These are phyloP conservation scores for Acyrthosiphon pisum DNA, from an alignment of 1,140 invertebrate species.

Conservation along the genomic window DNA sequence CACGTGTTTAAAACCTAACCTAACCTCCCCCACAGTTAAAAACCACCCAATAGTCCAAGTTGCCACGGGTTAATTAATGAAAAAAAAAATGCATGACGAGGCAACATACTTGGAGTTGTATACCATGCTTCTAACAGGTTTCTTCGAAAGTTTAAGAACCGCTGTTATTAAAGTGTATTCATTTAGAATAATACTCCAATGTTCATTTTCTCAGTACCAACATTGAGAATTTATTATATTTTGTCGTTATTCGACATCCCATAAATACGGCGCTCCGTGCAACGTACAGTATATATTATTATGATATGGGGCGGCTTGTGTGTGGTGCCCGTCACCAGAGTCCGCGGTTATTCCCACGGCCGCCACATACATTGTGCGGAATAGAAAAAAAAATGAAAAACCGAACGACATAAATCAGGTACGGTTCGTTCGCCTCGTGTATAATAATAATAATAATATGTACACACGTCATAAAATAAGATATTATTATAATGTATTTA, in stretches of 20 bases:
- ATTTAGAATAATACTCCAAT: background rate
- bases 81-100: no score
- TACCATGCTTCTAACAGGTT: no score
- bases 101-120: no score
- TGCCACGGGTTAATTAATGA: no score
- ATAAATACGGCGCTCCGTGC: background rate
- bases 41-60: no score
- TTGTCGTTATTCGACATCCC: background rate
- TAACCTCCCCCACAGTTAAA: no score
- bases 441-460: background rate
- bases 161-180: background rate
- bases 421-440: conserved; percentile 35
- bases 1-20: no score
- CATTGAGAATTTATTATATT: background rate
- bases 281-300: no score
- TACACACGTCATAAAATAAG: background rate
- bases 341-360: conserved; percentile 40
- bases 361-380: background rate
- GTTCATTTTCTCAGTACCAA: background rate
- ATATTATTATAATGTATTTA: background rate
- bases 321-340: background rate
- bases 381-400: background rate
- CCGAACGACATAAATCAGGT: conserved; percentile 40
- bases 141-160: background rate
- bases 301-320: no score